Evolutionary conservation across 1,140 invertebrate species (phyloP), one percentile per base, ranked within the genome.

Genomic region (Drosophila arizonae): DNA sequence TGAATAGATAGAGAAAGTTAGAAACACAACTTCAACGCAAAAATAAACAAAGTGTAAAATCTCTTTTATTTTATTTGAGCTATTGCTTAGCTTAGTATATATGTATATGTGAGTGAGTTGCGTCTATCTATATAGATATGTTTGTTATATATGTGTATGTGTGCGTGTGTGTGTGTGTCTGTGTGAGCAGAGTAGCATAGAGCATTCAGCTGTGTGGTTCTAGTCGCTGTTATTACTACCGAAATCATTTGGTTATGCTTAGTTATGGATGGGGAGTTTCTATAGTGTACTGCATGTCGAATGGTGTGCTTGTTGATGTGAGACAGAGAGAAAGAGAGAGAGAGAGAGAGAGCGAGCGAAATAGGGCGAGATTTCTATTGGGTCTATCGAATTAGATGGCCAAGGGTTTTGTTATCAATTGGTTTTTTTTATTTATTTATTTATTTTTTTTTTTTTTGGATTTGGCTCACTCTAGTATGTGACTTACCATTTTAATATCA

Each of bases 401-500:
- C 71, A 56, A 54, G 56, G 50, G 24, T 68, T 28, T 68, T 68
- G 41, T 63, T 57, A 58, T 72, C 21, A 67, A 73, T 68, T 62
- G 17, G 15, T 55, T 71, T 67, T 50, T 26, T 50, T 26, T 26
- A 28, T 50, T 26, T 8, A 13, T 13, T 55, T 73, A 65, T 26
- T 13, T 24, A 3, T 3, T 13, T 24, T 24, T 17, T 17, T 17
- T 17, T 17, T 56, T 74, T 17, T 17, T 13, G 58, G 55, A 50
- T 24, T 56, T 46, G n/a, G 56, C 48, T 46, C 41, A 57, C 52
- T 64, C 48, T 64, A 52, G 41, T 62, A 57, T 45, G 66, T 39
- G 43, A 96, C 96, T 97, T 96, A 97, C 97, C 97, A 98, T 98
- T 94, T 98, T 98, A 93, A 98, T 98, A 95, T 98, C 97, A 95